Percentiles rank a stretch among this genome's conserved stretches.
Conservation (phyloP, 2,888 invertebrate species). For the Diachrysia chrysitis region DNA sequence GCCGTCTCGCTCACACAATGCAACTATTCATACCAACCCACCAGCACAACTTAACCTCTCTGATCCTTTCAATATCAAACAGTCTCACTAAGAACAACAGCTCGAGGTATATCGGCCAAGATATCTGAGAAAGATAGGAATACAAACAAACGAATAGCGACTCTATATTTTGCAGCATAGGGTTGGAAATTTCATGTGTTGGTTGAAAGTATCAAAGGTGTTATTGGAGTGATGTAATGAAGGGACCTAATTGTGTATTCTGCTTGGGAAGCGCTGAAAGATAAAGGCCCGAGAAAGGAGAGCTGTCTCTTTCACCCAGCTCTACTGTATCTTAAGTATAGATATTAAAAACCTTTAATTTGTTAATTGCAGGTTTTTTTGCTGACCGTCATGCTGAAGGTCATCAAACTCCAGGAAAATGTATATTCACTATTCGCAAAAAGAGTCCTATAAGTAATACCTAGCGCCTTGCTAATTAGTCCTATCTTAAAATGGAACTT, state of each 20-base stretch:
- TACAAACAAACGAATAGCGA: conserved; percentile 36
- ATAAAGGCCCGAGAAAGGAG: conserved; percentile 75
- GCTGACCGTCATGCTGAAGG: neutral
- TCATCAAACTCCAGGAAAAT: too few species aligned
- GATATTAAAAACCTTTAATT: conserved; percentile 33
- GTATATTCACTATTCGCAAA: too few species aligned
- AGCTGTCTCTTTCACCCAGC: conserved; percentile 68
- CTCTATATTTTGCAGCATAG: conserved; percentile 42
- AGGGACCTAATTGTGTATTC: conserved; percentile 88
- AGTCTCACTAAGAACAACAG: conserved; percentile 64
- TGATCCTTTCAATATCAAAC: conserved; percentile 83
- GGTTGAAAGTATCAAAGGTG: conserved; percentile 78
- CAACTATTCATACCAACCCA: conserved; percentile 79
- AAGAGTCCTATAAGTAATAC: too few species aligned
- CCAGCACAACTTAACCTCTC: conserved; percentile 63
- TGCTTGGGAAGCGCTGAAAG: conserved; percentile 79
- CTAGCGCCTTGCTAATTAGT: too few species aligned
- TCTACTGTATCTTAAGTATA: conserved; percentile 57
- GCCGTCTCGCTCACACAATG: conserved; percentile 84
- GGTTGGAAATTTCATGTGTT: conserved; percentile 46
- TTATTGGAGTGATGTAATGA: conserved; percentile 88
- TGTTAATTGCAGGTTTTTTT: conserved; percentile 21
- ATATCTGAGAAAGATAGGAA: conserved; percentile 68
- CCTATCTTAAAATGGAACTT: too few species aligned
- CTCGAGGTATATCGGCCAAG: conserved; percentile 64